phyloP scores from a whole-genome alignment of 92 coral and sea anemone genomes.

The Epizoanthus fatuus region DNA sequence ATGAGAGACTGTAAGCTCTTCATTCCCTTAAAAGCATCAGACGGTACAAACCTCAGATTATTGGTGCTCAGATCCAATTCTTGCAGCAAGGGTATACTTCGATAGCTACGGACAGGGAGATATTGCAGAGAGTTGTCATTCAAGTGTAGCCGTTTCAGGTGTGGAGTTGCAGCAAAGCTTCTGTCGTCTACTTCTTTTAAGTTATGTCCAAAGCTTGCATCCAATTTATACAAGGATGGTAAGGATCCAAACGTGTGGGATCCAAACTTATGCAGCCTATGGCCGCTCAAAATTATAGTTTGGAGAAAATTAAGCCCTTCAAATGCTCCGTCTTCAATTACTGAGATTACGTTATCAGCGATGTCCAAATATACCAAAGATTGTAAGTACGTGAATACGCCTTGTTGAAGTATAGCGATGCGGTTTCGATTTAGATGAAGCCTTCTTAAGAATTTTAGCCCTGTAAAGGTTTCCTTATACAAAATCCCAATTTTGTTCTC shows the following conservation, averaged over 20 bases:
- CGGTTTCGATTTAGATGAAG: conserved; percentile 61
- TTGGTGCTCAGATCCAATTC: conserved; percentile 68
- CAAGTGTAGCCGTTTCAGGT: conserved; percentile 41
- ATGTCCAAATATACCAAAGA: conserved; percentile 53
- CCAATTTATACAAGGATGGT: conserved; percentile 71
- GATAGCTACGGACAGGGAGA: conserved; percentile 33
- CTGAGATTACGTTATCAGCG: conserved; percentile 54
- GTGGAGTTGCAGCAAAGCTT: conserved; percentile 29
- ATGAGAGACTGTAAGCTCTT: conserved; percentile 41
- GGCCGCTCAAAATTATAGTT: conserved; percentile 51
- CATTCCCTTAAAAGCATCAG: conserved; percentile 50
- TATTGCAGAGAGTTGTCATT: conserved; percentile 38
- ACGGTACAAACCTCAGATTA: conserved; percentile 47
- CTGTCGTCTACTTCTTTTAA: conserved; percentile 26
- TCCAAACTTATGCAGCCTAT: conserved; percentile 42
- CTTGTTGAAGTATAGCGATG: conserved; percentile 54
- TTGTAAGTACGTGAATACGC: conserved; percentile 45
- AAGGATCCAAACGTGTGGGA: conserved; percentile 65
- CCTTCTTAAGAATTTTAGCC: conserved; percentile 54
- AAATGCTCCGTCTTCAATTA: conserved; percentile 74
- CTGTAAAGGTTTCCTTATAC: conserved; percentile 58
- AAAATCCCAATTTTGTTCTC: conserved; percentile 61
- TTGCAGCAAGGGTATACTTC: conserved; percentile 1
- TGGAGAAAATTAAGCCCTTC: conserved; percentile 58
- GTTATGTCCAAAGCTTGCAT: conserved; percentile 30